Conservation (phyloP, 2,113 vertebrate species). For the Ptilonorhynchus violaceus region DNA sequence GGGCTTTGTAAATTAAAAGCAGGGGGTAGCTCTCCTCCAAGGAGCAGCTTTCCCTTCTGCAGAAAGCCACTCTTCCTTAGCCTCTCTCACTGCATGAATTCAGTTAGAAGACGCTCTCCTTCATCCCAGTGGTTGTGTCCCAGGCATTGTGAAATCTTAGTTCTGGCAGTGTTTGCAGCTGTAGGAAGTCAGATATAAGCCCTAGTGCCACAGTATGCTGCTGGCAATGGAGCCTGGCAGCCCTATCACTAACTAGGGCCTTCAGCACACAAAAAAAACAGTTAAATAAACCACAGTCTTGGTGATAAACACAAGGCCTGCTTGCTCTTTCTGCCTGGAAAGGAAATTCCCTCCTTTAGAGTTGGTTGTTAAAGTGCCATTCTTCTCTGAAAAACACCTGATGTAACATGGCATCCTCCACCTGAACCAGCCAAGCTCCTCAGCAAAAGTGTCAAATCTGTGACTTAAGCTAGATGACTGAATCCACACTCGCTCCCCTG, state of each 20-base stretch:
- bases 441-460: neutral
- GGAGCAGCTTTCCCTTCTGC: neutral
- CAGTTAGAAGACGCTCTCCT: neutral
- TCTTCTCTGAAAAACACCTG: neutral
- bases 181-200: constrained; percentile 54
- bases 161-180: neutral
- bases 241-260: neutral
- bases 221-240: neutral
- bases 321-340: neutral
- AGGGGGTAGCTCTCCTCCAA: neutral
- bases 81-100: neutral
- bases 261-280: neutral
- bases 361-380: neutral
- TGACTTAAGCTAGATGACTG: neutral
- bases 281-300: constrained; percentile 17
- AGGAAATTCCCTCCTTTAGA: constrained; percentile 17
- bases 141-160: constrained; percentile 14
- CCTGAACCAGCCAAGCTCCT: neutral
- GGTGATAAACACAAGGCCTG: neutral
- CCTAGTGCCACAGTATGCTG: neutral
- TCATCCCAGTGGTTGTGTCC: neutral
- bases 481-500: neutral
- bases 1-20: neutral
- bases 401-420: neutral
- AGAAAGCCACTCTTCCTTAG: neutral